Evolutionary conservation across 2,113 vertebrate genomes (phyloP).

Genomic region (Scomber scombrus): DNA sequence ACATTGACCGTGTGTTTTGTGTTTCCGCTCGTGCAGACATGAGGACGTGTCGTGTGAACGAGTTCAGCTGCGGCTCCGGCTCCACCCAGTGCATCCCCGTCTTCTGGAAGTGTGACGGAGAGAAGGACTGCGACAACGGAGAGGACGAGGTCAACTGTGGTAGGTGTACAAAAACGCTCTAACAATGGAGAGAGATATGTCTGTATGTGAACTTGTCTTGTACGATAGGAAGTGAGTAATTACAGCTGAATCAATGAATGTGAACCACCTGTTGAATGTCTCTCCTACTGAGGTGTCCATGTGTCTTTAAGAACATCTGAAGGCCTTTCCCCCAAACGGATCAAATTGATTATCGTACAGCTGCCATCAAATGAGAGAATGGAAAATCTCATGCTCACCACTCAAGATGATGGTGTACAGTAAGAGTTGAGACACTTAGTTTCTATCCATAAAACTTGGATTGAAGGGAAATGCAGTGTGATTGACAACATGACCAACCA

Average conservation of each 20-base stretch:
- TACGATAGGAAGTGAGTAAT: background rate
- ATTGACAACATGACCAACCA: background rate
- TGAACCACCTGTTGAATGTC: too few relatives aligned
- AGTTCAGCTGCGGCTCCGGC: conserved; percentile 93
- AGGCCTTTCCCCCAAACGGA: too few relatives aligned
- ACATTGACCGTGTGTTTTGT: background rate
- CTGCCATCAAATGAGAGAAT: too few relatives aligned
- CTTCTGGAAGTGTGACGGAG: conserved; percentile 97
- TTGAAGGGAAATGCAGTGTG: too few relatives aligned
- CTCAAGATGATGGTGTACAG: too few relatives aligned
- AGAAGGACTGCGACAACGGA: conserved; percentile 94
- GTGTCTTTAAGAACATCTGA: too few relatives aligned
- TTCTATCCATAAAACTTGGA: too few relatives aligned
- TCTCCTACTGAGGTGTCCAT: too few relatives aligned
- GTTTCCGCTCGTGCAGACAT: conserved; percentile 84
- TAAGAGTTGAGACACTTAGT: too few relatives aligned
- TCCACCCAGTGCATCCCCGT: conserved; percentile 94
- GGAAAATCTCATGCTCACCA: too few relatives aligned
- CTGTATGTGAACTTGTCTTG: background rate
- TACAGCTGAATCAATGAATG: too few relatives aligned
- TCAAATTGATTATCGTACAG: too few relatives aligned
- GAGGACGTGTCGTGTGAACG: conserved; percentile 92
- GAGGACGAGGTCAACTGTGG: conserved; percentile 96
- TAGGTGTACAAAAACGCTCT: conserved; percentile 77
- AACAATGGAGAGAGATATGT: background rate